These are phyloP conservation scores for Heterohyrax brucei DNA, from an alignment of 2,797 vertebrate species.

Conservation along the genomic window DNA sequence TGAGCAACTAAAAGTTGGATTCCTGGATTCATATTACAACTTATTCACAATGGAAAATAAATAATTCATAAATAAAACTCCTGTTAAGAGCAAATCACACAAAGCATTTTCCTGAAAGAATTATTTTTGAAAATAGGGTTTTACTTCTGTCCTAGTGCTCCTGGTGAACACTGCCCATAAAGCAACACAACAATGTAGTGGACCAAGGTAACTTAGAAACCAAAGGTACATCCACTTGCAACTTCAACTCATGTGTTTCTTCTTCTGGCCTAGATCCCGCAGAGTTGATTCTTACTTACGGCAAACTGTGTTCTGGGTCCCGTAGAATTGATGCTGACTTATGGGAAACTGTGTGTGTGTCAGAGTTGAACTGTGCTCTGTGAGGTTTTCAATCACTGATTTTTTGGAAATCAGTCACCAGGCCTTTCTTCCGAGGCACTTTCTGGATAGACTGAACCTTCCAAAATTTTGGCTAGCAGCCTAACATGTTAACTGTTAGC, in stretches of 20 bases:
- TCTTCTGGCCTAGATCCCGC: neutral
- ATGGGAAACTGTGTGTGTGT: neutral
- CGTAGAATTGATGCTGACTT: neutral
- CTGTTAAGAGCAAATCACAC: conserved; percentile 14
- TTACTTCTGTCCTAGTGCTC: conserved; percentile 8
- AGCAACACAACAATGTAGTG: neutral
- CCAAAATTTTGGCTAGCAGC: neutral
- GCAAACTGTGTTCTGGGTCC: neutral
- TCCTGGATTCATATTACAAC: neutral
- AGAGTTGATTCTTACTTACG: neutral
- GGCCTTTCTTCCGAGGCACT: neutral
- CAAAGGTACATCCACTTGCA: neutral
- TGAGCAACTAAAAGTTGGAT: conserved; percentile 57
- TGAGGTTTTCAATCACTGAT: neutral
- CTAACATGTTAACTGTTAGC: neutral
- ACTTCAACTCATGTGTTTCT: neutral
- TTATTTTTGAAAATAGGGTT: conserved; percentile 49
- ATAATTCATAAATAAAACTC: conserved; percentile 39
- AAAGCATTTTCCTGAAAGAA: neutral
- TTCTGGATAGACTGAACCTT: neutral
- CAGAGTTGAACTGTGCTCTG: neutral
- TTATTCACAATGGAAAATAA: conserved; percentile 64
- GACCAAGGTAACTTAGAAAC: neutral
- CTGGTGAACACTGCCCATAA: neutral
- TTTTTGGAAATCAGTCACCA: neutral